A percentile compares a stretch with the other conserved stretches of the same genome.
phyloP scores from a whole-genome alignment of 2,113 vertebrate species.

The Circaetus cinerascens region DNA sequence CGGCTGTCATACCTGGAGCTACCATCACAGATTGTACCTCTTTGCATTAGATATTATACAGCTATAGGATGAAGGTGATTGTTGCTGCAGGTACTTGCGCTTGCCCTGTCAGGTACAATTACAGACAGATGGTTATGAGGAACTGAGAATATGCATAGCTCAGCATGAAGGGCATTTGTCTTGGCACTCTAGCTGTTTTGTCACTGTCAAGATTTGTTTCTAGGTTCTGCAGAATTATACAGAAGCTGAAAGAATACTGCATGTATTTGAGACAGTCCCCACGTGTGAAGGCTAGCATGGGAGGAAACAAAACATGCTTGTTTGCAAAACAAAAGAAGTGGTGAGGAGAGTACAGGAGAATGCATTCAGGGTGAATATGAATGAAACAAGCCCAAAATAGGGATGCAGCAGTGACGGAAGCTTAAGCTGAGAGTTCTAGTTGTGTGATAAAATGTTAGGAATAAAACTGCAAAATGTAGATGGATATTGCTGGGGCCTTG shows the following conservation, averaged over 20 bases:
- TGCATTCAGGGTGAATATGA: background rate
- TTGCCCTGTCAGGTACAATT: background rate
- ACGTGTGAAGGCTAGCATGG: background rate
- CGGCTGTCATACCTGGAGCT: background rate
- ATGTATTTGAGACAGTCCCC: background rate
- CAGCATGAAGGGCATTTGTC: background rate
- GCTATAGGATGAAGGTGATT: background rate
- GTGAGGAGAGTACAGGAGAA: background rate
- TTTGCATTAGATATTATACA: rapidly evolving
- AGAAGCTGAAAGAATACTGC: background rate
- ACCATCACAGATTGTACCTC: background rate
- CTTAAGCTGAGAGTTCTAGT: background rate
- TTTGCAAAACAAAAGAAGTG: background rate
- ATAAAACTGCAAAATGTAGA: background rate
- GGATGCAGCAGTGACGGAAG: background rate
- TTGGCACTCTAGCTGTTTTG: background rate
- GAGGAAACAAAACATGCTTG: background rate
- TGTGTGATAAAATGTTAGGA: background rate
- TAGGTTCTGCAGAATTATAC: background rate
- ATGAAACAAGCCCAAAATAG: background rate
- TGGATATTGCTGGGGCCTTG: background rate
- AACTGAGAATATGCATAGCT: background rate
- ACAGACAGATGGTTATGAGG: constrained; percentile 15
- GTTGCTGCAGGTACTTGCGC: background rate
- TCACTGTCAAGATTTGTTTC: background rate